phyloP scores from a whole-genome alignment of 2,888 invertebrate genomes.

The Drosophila paracracens region DNA sequence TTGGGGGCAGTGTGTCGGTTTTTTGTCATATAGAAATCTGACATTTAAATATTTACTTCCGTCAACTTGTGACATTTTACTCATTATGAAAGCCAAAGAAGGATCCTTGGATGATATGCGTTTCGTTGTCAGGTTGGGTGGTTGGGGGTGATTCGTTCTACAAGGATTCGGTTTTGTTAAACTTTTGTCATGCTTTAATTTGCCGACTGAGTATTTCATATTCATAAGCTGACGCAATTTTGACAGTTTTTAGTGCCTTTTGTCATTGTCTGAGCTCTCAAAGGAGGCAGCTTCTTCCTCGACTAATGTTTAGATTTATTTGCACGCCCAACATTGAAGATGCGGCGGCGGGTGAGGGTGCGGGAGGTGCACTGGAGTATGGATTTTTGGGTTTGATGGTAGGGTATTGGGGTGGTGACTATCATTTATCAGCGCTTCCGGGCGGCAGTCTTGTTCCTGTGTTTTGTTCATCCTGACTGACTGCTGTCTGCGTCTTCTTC shows the following conservation, averaged over 20 bases:
- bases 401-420: constrained; percentile 4
- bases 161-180: constrained; percentile 38
- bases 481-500: constrained; percentile 35
- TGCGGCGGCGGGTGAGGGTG: background rate
- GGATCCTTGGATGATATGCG: constrained; percentile 39
- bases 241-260: constrained; percentile 74
- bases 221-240: constrained; percentile 78
- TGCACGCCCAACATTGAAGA: constrained; percentile 52
- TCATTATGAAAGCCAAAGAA: constrained; percentile 63
- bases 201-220: constrained; percentile 62
- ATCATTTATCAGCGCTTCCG: constrained; percentile 80
- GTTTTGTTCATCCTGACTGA: constrained; percentile 43
- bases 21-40: constrained; percentile 75
- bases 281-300: background rate
- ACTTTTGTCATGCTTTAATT: constrained; percentile 68
- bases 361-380: constrained; percentile 10
- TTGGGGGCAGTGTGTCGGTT: background rate
- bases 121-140: constrained; percentile 34
- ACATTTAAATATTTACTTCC: constrained; percentile 84
- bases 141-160: constrained; percentile 2
- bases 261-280: constrained; percentile 38
- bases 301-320: constrained; percentile 75
- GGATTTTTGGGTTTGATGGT: constrained; percentile 28
- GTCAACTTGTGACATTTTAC: constrained; percentile 82
- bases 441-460: constrained; percentile 48